These are phyloP conservation scores for Corvus cornix DNA, from an alignment of 2,113 vertebrate genomes.

Conservation along the genomic window DNA sequence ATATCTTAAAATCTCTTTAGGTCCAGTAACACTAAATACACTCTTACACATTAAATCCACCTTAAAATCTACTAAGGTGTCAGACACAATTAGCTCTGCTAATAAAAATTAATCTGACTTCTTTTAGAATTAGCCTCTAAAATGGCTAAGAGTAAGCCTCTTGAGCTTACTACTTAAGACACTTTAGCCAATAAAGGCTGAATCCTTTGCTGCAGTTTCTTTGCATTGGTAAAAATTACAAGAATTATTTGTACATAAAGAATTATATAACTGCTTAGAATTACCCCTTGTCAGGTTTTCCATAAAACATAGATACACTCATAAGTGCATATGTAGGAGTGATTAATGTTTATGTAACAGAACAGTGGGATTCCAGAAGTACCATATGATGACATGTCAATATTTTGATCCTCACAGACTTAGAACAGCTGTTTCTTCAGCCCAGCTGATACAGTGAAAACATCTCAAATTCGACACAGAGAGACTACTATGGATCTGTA, in stretches of 20 bases:
- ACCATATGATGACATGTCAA: neutral
- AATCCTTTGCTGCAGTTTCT: neutral
- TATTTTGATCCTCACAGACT: conserved; percentile 22
- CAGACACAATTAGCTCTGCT: neutral
- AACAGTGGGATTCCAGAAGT: neutral
- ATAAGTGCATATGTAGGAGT: neutral
- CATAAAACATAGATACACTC: neutral
- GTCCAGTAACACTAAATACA: neutral
- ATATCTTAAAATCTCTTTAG: neutral
- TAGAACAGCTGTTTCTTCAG: conserved; percentile 29
- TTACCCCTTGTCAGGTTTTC: neutral
- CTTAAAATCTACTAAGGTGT: neutral
- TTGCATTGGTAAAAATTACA: neutral
- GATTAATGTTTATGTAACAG: neutral
- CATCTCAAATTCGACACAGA: neutral
- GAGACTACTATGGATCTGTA: neutral
- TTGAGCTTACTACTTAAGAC: neutral
- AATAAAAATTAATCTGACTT: neutral
- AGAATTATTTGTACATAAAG: neutral
- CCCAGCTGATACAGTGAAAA: conserved; percentile 3
- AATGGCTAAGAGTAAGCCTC: neutral
- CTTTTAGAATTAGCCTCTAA: neutral
- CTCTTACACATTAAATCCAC: neutral
- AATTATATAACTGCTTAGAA: neutral
- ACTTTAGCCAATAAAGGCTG: neutral